Evolutionary conservation across 2,113 vertebrate species (phyloP).

Genomic region (Labrus mixtus): DNA sequence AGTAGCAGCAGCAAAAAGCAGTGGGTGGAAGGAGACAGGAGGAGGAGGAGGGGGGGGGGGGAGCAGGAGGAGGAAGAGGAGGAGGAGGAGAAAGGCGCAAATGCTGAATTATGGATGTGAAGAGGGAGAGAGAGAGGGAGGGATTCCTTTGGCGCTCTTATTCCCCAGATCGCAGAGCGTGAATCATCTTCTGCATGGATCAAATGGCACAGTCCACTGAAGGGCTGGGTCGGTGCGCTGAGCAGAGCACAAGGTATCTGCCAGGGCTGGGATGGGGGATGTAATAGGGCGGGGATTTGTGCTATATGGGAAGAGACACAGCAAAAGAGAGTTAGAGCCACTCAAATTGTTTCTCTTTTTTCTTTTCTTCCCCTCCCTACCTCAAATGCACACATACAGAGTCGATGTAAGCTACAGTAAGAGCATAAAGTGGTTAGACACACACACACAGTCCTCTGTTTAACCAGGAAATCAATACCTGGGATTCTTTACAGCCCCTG

Average conservation of each 20-base stretch:
- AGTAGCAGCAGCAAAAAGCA: conserved; percentile 40
- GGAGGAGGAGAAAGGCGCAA: conserved; percentile 41
- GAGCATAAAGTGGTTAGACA: conserved; percentile 85
- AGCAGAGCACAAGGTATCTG: conserved; percentile 45
- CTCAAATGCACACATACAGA: conserved; percentile 47
- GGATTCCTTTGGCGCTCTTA: conserved; percentile 63
- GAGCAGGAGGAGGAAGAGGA: no score
- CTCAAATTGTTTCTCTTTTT: conserved; percentile 13
- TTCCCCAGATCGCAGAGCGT: conserved; percentile 67
- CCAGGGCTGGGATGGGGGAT: conserved; percentile 28
- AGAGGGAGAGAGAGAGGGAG: conserved; percentile 30
- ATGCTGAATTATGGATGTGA: conserved; percentile 78
- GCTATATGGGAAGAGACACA: conserved; percentile 36
- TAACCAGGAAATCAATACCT: conserved; percentile 88
- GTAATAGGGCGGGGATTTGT: not conserved
- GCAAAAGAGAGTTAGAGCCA: conserved; percentile 4
- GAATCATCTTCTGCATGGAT: conserved; percentile 79
- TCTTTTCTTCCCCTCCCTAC: conserved; percentile 27
- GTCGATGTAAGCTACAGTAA: conserved; percentile 69
- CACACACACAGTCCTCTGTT: conserved; percentile 83
- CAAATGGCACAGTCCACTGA: conserved; percentile 71
- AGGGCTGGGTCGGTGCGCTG: conserved; percentile 56
- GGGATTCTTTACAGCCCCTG: conserved; percentile 71
- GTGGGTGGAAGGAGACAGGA: conserved; percentile 30
- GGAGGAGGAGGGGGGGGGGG: not conserved